phyloP scores from a whole-genome alignment of 2,888 invertebrate genomes.

The Drosophila merina region DNA sequence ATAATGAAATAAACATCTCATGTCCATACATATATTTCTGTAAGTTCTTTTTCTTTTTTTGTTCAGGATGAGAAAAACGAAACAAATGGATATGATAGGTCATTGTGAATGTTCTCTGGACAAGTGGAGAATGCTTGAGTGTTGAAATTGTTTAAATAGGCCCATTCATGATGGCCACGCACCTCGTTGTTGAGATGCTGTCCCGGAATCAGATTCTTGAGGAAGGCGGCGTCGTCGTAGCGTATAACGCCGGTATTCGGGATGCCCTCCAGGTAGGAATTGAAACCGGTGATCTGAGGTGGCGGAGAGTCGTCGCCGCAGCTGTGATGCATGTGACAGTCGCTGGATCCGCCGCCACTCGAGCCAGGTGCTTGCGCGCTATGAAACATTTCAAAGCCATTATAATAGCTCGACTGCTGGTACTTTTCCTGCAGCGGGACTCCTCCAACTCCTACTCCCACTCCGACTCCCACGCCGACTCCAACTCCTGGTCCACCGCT shows the following conservation, averaged over 20 bases:
- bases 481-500: slow-evolving; percentile 1
- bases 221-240: slow-evolving; percentile 83
- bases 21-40: slow-evolving; percentile 17
- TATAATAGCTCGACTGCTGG: slow-evolving; percentile 82
- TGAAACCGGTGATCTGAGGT: slow-evolving; percentile 82
- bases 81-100: background rate
- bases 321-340: slow-evolving; percentile 81
- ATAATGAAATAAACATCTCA: background rate
- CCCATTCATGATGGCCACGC: slow-evolving; percentile 26
- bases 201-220: slow-evolving; percentile 84
- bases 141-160: background rate
- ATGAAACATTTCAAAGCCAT: slow-evolving; percentile 81
- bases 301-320: slow-evolving; percentile 84
- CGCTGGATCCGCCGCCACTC: slow-evolving; percentile 58
- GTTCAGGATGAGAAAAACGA: slow-evolving; percentile 29
- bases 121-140: background rate
- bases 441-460: slow-evolving; percentile 13
- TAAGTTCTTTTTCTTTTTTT: background rate
- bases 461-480: slow-evolving; percentile 11
- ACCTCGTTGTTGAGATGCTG: slow-evolving; percentile 84
- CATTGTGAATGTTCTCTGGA: background rate
- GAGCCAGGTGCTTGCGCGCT: slow-evolving; percentile 48
- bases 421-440: slow-evolving; percentile 79
- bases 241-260: slow-evolving; percentile 83
- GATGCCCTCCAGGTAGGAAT: slow-evolving; percentile 83